Evolutionary conservation across 2,113 vertebrate species (phyloP).

Genomic region (Pangasianodon gigas): DNA sequence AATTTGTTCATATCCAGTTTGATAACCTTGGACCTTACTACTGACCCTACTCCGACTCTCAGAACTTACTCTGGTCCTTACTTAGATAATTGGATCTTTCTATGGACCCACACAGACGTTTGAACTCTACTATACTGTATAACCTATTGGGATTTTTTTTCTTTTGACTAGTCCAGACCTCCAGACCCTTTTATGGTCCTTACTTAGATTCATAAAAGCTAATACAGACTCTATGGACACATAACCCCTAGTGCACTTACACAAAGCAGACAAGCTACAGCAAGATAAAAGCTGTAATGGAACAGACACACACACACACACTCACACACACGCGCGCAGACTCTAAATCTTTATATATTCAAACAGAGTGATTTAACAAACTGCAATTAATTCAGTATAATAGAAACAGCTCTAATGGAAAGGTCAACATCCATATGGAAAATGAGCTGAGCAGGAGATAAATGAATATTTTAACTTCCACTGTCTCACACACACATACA

Average conservation of each 20-base stretch:
- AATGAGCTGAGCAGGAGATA: constrained; percentile 48
- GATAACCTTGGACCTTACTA: background rate
- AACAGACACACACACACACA: background rate
- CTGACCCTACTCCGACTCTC: background rate
- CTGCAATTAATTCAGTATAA: constrained; percentile 39
- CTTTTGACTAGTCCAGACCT: background rate
- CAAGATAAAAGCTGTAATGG: no score
- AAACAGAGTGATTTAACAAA: constrained; percentile 3
- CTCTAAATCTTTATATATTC: background rate
- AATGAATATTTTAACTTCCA: constrained; percentile 57
- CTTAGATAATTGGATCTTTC: background rate
- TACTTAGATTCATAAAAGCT: constrained; percentile 1
- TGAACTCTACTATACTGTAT: background rate
- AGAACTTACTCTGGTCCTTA: background rate
- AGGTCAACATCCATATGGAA: constrained; percentile 6
- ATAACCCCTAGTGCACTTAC: no score
- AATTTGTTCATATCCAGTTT: background rate
- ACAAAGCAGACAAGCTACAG: no score
- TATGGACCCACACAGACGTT: background rate
- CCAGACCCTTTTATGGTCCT: background rate
- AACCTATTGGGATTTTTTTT: background rate
- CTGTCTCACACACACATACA: background rate
- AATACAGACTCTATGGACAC: background rate
- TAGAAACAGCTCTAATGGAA: constrained; percentile 48
- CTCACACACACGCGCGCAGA: background rate